Percentiles rank a stretch among this genome's conserved stretches.
phyloP scores from a whole-genome alignment of 2,888 invertebrate genomes.

The Acleris sparsana region DNA sequence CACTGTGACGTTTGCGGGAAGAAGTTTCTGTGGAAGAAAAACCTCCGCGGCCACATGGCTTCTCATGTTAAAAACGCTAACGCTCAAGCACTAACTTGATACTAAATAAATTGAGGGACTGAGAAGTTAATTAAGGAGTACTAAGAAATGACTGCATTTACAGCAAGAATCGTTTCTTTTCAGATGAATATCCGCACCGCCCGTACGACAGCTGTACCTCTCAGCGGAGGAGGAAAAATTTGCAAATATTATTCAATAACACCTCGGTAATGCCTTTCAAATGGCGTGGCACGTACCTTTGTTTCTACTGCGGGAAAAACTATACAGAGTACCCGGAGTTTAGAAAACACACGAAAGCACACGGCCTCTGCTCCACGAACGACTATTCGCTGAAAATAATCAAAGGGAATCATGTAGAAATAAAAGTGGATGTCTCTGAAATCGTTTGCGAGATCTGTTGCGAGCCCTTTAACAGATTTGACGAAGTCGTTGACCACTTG shows the following conservation, averaged over 20 bases:
- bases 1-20: conserved; percentile 84
- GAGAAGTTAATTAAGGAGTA: conserved; percentile 31
- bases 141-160: conserved; percentile 49
- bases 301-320: conserved; percentile 69
- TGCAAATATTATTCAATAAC: conserved; percentile 72
- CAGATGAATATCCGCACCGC: conserved; percentile 65
- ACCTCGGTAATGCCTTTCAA: conserved; percentile 73
- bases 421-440: conserved; percentile 71
- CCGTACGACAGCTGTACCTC: conserved; percentile 59
- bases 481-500: conserved; percentile 67
- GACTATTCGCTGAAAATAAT: conserved; percentile 60
- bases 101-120: conserved; percentile 23
- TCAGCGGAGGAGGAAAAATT: conserved; percentile 68
- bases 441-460: conserved; percentile 66
- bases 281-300: conserved; percentile 69
- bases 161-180: conserved; percentile 69
- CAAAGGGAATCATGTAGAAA: conserved; percentile 61
- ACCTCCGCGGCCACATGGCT: conserved; percentile 80
- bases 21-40: conserved; percentile 82
- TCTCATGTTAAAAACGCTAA: conserved; percentile 53
- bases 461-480: conserved; percentile 54
- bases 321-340: conserved; percentile 61
- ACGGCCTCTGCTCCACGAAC: conserved; percentile 59
- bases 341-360: conserved; percentile 66
- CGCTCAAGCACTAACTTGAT: conserved; percentile 34